Evolutionary conservation across 2,888 invertebrate genomes (phyloP), one percentile per base, ranked within the genome.

Genomic region (Phaonia tiefii): DNA sequence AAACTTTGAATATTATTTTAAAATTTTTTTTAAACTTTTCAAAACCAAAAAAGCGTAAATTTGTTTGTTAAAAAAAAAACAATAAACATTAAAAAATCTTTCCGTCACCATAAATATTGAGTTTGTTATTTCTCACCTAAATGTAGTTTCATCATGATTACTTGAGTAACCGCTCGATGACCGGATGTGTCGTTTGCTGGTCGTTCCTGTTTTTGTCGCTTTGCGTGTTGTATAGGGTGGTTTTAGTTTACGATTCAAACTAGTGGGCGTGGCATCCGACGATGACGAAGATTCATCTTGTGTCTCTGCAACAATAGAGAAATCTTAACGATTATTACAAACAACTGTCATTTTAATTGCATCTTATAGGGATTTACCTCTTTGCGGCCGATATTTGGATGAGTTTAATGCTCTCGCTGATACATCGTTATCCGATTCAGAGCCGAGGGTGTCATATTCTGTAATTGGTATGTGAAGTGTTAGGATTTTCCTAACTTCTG

Each of bases 401-500:
- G 91, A 90, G 86, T 91, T 91, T 78, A 90, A 93, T 87, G 90
- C 92, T 75, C 95, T 95, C 89, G 94, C 93, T 85, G 93, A 93
- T 89, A 92, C 92, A 91, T 97, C 96, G 91, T 96, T 96, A 92
- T 95, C 95, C 90, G 94, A 95, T 90, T 95, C 95, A 89, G 94
- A 95, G 88, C 95, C 95, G 89, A 94, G 92, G 88, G 95, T 95
- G 93, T 97, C 97, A 93, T 97, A 96, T 93, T 96, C 97, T 94
- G 96, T 96, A 95, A 96, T 96, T 92, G 96, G 96, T 93, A 96
- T 95, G 94, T 96, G 96, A 92, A 96, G 95, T 91, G 96, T 95
- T 94, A 96, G 92, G 93, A 96, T 96, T 94, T 96, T 96, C 95
- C 96, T 96, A 93, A 96, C 96, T 94, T 97, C 96, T 92, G 96